A percentile compares a stretch with the other conserved stretches of the same genome.
Evolutionary conservation across 2,113 vertebrate genomes (phyloP).

Genomic region (Sorex fumeus): DNA sequence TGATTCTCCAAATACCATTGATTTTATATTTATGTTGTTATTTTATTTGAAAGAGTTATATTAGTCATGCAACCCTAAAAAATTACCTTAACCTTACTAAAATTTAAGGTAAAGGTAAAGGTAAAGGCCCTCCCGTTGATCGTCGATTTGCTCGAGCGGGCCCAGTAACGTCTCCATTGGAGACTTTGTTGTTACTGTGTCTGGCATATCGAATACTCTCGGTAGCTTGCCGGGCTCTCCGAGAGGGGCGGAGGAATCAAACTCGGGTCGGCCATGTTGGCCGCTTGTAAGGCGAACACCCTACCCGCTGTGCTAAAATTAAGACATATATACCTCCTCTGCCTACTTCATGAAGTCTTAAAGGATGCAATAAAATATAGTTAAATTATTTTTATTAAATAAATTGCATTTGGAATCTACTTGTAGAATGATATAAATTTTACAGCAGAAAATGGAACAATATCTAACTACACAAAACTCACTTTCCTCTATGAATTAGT

Average conservation of each 20-base stretch:
- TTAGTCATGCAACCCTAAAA: neutral
- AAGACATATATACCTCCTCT: neutral
- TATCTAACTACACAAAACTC: neutral
- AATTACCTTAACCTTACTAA: neutral
- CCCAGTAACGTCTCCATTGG: too few species aligned
- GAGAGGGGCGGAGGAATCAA: too few species aligned
- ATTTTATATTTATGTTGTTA: neutral
- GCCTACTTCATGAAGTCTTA: neutral
- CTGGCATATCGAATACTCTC: too few species aligned
- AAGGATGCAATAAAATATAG: neutral
- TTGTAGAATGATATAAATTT: neutral
- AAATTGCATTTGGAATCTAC: neutral
- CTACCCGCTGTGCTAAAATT: too few species aligned
- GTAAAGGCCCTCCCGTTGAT: too few species aligned
- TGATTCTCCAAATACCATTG: conserved; percentile 4
- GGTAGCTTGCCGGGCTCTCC: too few species aligned
- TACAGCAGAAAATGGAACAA: neutral
- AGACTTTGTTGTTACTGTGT: too few species aligned
- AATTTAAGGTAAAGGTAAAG: neutral
- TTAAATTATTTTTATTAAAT: neutral
- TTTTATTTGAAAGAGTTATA: conserved; percentile 3
- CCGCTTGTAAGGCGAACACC: too few species aligned
- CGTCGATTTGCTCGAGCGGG: too few species aligned
- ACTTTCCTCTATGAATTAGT: neutral
- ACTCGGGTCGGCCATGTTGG: too few species aligned